A percentile compares a stretch with the other conserved stretches of the same genome.
Conservation (phyloP, 37 sponge, comb jelly and placozoan genomes). For the Sycon ciliatum region DNA sequence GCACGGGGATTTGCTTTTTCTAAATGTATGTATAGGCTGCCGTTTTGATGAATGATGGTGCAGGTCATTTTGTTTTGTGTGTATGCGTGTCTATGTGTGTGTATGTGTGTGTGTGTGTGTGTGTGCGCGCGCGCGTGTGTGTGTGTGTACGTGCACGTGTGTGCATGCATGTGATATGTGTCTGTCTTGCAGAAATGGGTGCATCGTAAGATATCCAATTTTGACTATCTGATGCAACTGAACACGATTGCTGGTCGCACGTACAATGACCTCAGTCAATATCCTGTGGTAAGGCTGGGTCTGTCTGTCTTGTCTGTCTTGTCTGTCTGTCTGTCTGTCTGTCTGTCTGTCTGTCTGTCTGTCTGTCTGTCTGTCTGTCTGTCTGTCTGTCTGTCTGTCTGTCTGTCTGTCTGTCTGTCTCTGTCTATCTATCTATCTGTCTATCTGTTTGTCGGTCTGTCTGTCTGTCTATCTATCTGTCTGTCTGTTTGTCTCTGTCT, state of each 20-base stretch:
- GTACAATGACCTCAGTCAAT: slow-evolving; percentile 95
- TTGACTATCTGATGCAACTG: slow-evolving; percentile 93
- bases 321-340: slow-evolving; percentile 15
- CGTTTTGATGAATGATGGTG: background rate
- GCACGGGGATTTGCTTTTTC: too few relatives aligned
- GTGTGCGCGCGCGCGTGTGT: background rate
- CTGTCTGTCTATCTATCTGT: background rate
- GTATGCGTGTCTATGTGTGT: too few relatives aligned
- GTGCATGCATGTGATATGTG: background rate
- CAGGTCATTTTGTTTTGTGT: background rate
- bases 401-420: background rate
- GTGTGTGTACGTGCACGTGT: too few relatives aligned
- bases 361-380: background rate
- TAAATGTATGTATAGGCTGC: too few relatives aligned
- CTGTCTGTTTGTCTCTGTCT: background rate
- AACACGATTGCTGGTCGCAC: slow-evolving; percentile 91
- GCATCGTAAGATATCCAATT: slow-evolving; percentile 72
- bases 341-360: background rate
- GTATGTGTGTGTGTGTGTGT: background rate
- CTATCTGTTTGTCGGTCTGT: background rate
- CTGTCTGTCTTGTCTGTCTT: background rate
- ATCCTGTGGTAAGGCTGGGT: slow-evolving; percentile 67
- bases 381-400: background rate
- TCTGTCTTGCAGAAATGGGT: slow-evolving; percentile 61
- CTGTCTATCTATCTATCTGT: background rate